Evolutionary conservation across 2,888 invertebrate species (phyloP).

Genomic region (Idaea dimidiata): DNA sequence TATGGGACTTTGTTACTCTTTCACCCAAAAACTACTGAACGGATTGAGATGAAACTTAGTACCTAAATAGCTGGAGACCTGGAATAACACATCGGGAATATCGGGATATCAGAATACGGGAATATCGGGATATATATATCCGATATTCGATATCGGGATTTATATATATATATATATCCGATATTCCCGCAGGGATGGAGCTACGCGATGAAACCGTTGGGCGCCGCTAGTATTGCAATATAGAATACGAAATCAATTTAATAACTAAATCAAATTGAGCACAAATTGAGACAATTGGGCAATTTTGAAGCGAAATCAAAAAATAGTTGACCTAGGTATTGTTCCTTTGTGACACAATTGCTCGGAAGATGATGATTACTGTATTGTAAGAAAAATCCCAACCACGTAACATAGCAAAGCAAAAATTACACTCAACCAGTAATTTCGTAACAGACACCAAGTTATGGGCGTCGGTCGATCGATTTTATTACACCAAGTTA

Average conservation of each 20-base stretch:
- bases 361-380: conserved; percentile 28
- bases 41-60: no score
- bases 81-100: no score
- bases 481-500: background rate
- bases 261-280: background rate
- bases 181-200: no score
- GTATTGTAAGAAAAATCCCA: conserved; percentile 24
- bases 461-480: background rate
- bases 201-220: no score
- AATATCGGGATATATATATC: no score
- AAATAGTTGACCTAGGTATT: conserved; percentile 26
- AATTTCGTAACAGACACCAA: background rate
- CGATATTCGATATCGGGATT: no score
- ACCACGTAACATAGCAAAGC: background rate
- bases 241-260: background rate
- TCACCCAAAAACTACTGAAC: no score
- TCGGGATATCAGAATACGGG: no score
- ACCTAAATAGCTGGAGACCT: no score
- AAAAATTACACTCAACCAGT: background rate
- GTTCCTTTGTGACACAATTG: conserved; percentile 31
- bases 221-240: background rate
- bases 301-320: conserved; percentile 9
- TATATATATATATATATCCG: no score
- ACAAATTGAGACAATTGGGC: conserved; percentile 13
- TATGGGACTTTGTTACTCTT: no score